Conservation (phyloP, 2,113 vertebrate species). For the Vidua macroura region DNA sequence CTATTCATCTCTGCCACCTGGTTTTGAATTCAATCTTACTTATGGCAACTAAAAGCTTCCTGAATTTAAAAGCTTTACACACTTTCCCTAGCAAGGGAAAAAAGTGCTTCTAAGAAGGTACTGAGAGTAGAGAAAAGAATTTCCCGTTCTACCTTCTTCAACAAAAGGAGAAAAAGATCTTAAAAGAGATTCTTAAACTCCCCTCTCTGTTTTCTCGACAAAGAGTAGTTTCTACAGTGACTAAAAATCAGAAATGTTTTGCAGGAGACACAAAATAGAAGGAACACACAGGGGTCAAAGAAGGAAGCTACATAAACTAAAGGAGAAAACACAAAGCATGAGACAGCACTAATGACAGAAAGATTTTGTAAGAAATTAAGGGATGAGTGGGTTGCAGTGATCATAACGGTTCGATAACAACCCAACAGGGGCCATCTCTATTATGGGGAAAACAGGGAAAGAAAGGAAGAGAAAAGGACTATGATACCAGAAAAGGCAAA, state of each 20-base stretch:
- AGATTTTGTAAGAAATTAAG: neutral
- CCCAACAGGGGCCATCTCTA: neutral
- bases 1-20: slow-evolving; percentile 54
- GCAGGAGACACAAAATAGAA: neutral
- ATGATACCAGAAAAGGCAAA: neutral
- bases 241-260: neutral
- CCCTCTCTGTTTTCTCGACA: neutral
- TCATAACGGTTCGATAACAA: neutral
- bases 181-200: neutral
- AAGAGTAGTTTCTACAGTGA: neutral
- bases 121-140: neutral
- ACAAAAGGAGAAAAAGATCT: neutral
- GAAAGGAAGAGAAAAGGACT: neutral
- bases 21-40: slow-evolving; percentile 33
- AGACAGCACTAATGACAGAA: neutral
- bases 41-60: slow-evolving; percentile 28
- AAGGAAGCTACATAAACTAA: neutral
- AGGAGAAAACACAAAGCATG: neutral
- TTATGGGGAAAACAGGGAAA: neutral
- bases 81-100: neutral
- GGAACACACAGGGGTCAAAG: neutral
- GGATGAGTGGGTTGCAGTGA: neutral
- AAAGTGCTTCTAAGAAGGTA: neutral
- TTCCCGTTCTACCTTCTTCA: neutral
- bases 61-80: slow-evolving; percentile 38